Evolutionary conservation across 2,797 vertebrate genomes (phyloP).

Genomic region (Brotula barbata): DNA sequence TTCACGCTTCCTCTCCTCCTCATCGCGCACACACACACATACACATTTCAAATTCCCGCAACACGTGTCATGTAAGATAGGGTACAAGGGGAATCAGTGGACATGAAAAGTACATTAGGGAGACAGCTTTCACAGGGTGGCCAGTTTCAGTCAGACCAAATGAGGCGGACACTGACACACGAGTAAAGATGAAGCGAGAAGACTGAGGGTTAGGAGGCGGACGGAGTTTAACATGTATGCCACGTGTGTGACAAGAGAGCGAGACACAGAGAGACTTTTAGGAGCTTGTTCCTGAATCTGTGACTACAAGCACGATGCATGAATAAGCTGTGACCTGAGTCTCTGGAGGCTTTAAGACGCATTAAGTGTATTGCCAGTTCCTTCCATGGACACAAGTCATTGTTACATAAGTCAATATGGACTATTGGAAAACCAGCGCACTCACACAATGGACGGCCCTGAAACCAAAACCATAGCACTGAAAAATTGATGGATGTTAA

Average conservation of each 20-base stretch:
- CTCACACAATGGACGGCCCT: constrained; percentile 12
- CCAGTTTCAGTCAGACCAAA: constrained; percentile 11
- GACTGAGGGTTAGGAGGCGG: constrained; percentile 13
- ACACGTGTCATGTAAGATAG: constrained; percentile 21
- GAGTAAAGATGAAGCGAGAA: constrained; percentile 8
- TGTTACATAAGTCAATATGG: constrained; percentile 45
- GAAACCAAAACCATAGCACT: not conserved
- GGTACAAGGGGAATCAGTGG: constrained; percentile 7
- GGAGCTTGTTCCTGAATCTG: constrained; percentile 3
- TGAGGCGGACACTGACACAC: constrained; percentile 26
- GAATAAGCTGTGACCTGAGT: constrained; percentile 2
- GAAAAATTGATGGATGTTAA: no score
- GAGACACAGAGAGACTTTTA: not conserved
- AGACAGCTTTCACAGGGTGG: constrained; percentile 3
- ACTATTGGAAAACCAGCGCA: not conserved
- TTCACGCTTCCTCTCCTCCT: not conserved
- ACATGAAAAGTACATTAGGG: constrained; percentile 66
- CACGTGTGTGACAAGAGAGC: not conserved
- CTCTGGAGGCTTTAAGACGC: constrained; percentile 10
- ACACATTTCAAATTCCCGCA: not conserved
- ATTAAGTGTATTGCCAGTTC: not conserved
- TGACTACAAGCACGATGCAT: not conserved
- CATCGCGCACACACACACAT: not conserved
- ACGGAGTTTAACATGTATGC: not conserved
- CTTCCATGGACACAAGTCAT: constrained; percentile 10